These are phyloP conservation scores for Ceriagrion tenellum DNA, from an alignment of 2,888 invertebrate genomes.

Conservation along the genomic window DNA sequence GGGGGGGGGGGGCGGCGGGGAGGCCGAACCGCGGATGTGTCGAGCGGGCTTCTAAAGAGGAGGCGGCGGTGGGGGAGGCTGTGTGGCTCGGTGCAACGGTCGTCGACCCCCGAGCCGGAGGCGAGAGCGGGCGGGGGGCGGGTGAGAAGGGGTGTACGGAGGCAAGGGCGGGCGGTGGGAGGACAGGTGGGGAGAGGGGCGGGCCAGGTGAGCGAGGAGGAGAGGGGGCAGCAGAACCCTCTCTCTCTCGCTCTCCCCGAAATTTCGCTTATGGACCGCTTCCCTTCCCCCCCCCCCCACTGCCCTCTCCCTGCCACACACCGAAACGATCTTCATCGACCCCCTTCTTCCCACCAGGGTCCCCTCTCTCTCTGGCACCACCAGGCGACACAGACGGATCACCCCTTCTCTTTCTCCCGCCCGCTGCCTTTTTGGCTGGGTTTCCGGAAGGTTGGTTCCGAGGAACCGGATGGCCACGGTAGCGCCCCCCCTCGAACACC, in stretches of 20 bases:
- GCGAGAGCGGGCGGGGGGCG: background rate
- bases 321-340: background rate
- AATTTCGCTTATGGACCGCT: conserved; percentile 24
- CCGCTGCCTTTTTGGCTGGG: conserved; percentile 22
- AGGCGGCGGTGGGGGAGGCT: background rate
- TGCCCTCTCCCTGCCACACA: background rate
- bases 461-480: background rate
- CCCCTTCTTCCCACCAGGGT: background rate
- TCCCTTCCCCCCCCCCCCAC: background rate
- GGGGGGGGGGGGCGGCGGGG: background rate
- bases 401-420: background rate
- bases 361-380: background rate
- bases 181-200: background rate
- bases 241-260: background rate
- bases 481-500: background rate
- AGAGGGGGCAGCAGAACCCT: background rate
- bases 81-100: conserved; percentile 33
- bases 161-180: background rate
- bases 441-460: conserved; percentile 46
- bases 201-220: conserved; percentile 10
- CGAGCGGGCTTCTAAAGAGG: background rate
- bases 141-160: background rate
- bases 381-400: background rate
- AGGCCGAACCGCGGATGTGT: conserved; percentile 41
- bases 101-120: conserved; percentile 53